Base-by-base conservation (phyloP, 2,888 invertebrate genomes). In the Amiota mariae region DNA sequence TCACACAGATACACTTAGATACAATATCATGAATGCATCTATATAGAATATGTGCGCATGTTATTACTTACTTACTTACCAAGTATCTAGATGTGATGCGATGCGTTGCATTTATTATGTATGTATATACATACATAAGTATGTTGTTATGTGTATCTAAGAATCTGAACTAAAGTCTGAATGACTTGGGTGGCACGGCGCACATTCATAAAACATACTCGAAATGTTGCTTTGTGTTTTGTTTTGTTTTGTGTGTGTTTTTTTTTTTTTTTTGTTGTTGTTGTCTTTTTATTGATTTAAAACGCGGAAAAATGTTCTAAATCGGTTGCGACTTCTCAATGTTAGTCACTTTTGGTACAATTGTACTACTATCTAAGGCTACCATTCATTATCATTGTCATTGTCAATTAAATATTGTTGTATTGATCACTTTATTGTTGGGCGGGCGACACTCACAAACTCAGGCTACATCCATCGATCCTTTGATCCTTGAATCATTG, bases 361-460 rank as follows among this genome's bases (percentile, higher is more conserved):
- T 36, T 36, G 36, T 36, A n/a, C n/a, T n/a, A n/a, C n/a, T n/a
- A 36, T 36, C 36, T 36, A 6, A 36, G 24, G 46, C 63, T 24
- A 36, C 11, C 24, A 20, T 10, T 10, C 1, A 8, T 54, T 3
- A 24, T 3, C 1, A 3, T 12, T 4, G 6, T 85, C 85, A 83
- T 83, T 83, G 83, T 85, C 83, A 85, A 83, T 83, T 83, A 83
- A 85, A 78, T 76, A 36, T 36, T 36, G 75, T 76, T 73, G 66
- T 77, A 78, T 84, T 82, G 82, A 82, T 82, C 84, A 84, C 85
- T 83, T 85, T 78, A 85, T 83, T 83, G 85, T 82, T 51, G 51
- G 47, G 51, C 48, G 46, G 18, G 15, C 24, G 36, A 61, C 18
- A 61, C 12, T 12, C 36, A 24, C 20, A 57, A 11, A 57, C 57